These are phyloP conservation scores for Eutolmus rufibarbis DNA, from an alignment of 2,888 invertebrate genomes.

Conservation along the genomic window DNA sequence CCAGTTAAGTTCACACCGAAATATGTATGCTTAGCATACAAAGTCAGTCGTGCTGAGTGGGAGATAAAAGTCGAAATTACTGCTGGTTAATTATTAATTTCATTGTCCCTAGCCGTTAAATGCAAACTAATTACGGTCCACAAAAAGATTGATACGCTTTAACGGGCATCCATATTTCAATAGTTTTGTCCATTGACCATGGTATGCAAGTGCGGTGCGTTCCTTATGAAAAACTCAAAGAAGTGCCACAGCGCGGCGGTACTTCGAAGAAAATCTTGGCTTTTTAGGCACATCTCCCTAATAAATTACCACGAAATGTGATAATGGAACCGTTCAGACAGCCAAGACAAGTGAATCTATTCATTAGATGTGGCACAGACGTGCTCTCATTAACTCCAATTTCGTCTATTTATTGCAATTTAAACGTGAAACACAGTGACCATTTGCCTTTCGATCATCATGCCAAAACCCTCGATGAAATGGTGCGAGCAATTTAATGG, in stretches of 20 bases:
- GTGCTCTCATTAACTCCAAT: background rate
- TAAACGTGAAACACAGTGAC: background rate
- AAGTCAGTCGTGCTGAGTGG: background rate
- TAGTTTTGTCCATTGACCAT: background rate
- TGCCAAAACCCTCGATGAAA: background rate
- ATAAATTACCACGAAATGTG: background rate
- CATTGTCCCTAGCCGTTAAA: background rate
- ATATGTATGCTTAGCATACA: background rate
- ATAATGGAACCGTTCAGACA: background rate
- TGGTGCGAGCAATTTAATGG: background rate
- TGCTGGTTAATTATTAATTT: conserved; percentile 1
- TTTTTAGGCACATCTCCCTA: background rate
- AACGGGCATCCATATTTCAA: background rate
- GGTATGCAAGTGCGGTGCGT: background rate
- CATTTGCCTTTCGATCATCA: background rate
- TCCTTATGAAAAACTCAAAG: background rate
- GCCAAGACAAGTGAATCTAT: background rate
- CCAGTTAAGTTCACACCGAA: background rate
- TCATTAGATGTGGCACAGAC: background rate
- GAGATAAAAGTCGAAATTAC: background rate
- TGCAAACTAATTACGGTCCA: background rate
- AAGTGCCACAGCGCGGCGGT: background rate
- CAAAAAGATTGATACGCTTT: background rate
- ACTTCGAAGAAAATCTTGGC: background rate
- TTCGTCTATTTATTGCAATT: background rate